A percentile compares a stretch with the other conserved stretches of the same genome.
Evolutionary conservation across 2,888 invertebrate species (phyloP).

Genomic region (Caenorhabditis sp.): DNA sequence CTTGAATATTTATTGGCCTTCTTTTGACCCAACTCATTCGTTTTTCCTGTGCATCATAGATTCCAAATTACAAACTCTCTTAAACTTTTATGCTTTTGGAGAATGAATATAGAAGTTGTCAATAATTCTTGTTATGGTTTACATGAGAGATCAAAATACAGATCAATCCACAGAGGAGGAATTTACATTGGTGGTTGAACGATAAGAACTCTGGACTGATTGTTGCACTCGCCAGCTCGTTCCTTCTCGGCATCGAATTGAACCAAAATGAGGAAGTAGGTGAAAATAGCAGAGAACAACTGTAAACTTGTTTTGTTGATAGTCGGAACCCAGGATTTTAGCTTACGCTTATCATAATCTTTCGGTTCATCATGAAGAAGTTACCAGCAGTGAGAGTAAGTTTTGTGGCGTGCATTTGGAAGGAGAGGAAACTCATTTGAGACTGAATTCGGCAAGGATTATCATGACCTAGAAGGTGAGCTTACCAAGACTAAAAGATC

Average conservation of each 20-base stretch:
- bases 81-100: not conserved
- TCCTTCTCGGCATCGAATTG: conserved; percentile 66
- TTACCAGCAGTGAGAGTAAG: conserved; percentile 71
- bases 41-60: not conserved
- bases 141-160: not conserved
- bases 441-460: conserved; percentile 56
- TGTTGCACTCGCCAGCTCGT: conserved; percentile 51
- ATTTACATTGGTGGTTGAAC: conserved; percentile 53
- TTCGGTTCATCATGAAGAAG: conserved; percentile 75
- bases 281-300: conserved; percentile 74
- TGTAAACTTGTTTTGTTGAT: conserved; percentile 20
- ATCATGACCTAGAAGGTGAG: too few relatives aligned
- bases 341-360: conserved; percentile 72
- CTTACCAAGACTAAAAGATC: conserved; percentile 72
- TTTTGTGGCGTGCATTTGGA: conserved; percentile 76
- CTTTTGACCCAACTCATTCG: not conserved
- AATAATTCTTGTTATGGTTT: not conserved
- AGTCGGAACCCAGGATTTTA: too few relatives aligned
- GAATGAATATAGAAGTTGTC: conserved; percentile 13
- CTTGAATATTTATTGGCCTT: conserved; percentile 35
- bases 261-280: conserved; percentile 73
- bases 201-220: conserved; percentile 59
- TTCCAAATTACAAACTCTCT: not conserved
- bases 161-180: not conserved
- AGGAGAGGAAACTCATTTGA: conserved; percentile 75